phyloP scores from a whole-genome alignment of 1,140 invertebrate species.

The Amphibalanus amphitrite region DNA sequence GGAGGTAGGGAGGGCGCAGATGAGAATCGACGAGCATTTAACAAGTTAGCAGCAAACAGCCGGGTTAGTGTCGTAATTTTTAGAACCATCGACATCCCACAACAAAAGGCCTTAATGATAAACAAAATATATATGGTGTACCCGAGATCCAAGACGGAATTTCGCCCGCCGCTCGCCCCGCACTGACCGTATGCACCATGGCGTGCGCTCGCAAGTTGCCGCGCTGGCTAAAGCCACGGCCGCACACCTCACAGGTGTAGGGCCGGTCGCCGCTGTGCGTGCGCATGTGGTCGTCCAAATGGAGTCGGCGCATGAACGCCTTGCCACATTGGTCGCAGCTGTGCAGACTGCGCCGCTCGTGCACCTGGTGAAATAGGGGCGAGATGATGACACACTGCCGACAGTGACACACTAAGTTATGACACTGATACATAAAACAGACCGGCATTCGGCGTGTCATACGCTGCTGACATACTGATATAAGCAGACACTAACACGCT shows the following conservation, averaged over 20 bases:
- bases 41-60: not conserved
- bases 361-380: not conserved
- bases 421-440: no score
- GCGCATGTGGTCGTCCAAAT: constrained; percentile 55
- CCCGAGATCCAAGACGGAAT: not conserved
- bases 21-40: not conserved
- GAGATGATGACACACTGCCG: no score
- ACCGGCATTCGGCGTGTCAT: no score
- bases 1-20: not conserved
- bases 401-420: no score
- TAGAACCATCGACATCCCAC: no score
- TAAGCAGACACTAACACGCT: no score
- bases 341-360: not conserved
- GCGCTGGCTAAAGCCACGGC: constrained; percentile 59
- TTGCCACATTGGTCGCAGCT: constrained; percentile 33
- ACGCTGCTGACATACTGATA: no score
- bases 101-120: not conserved
- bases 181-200: not conserved
- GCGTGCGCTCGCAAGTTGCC: constrained; percentile 37
- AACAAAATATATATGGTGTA: not conserved
- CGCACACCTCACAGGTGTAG: constrained; percentile 52
- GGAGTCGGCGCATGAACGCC: constrained; percentile 30
- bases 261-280: constrained; percentile 74
- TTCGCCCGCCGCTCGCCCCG: not conserved
- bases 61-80: no score